Base-by-base conservation (phyloP, 2,888 invertebrate genomes). In the Cancer borealis region DNA sequence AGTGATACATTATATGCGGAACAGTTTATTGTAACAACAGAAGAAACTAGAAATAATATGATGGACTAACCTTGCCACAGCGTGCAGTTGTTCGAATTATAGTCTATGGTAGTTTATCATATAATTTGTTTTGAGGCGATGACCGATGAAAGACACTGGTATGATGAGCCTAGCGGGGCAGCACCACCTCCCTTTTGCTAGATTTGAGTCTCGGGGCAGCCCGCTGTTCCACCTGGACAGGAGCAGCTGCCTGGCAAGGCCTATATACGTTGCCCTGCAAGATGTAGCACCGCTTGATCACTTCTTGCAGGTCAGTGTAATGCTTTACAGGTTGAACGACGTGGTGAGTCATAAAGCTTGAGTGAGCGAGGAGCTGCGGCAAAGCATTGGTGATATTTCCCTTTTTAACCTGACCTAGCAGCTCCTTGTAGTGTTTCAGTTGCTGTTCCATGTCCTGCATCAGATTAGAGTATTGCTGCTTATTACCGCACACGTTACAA, bases 401-500 rank as follows among this genome's bases (percentile, higher is more conserved):
- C 21, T 92, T 73, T 54, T 21, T 89, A 39, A 95, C 26, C 79
- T 93, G 91, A 45, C 39, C 46, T 17, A 95, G 54, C 8, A 90
- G 46, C 12, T 79, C 60, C 17, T 84, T 89, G 73, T 92, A 93
- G 10, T 45, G 47, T 17, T 21, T 84, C 60, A 95, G 30, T 46
- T 93, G 93, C 39, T 54, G 30, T 54, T 93, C 93, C 6, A 94
- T 84, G 12, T 95, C 95, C 17, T 90, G 88, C n/a, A 94, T 21
- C 14, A 95, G 87, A 87, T 94, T 95, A 45, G 73, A 21, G 47
- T 93, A 94, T 84, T 89, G 66, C 14, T 94, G 92, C 46, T 93
- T n/a, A 39, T 95, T 93, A 46, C 95, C 94, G 49, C 95, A 95
- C 92, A 92, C 79, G 60, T 92, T 90, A 30, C 95, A 95, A 14